Evolutionary conservation across 2,113 vertebrate genomes (phyloP).

Genomic region (Ailurus styani): DNA sequence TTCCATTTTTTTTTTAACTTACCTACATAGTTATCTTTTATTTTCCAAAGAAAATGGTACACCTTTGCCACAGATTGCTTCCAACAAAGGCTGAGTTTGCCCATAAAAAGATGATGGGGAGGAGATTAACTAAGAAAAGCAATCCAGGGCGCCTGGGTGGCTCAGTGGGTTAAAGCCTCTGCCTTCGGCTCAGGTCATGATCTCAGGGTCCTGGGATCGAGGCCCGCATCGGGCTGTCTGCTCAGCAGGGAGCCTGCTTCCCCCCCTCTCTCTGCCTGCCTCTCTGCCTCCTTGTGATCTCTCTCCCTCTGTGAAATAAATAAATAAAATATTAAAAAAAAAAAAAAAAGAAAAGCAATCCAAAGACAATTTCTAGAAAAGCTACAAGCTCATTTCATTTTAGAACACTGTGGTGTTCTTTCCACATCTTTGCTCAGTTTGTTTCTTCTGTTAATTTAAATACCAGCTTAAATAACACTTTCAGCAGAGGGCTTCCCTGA

Average conservation of each 20-base stretch:
- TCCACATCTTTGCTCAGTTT: neutral
- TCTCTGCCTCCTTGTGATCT: too few species aligned
- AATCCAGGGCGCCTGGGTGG: too few species aligned
- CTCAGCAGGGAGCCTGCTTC: too few species aligned
- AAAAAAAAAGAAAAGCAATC: neutral
- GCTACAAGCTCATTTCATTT: neutral
- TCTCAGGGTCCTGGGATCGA: too few species aligned
- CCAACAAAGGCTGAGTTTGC: neutral
- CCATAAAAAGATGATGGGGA: neutral
- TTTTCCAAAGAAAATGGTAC: conserved; percentile 12
- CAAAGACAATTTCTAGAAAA: conserved; percentile 16
- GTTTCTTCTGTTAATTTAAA: neutral
- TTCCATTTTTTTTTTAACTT: neutral
- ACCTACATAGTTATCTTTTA: neutral
- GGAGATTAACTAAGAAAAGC: neutral
- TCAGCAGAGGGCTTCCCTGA: neutral
- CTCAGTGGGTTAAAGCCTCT: too few species aligned
- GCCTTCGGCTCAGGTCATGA: too few species aligned
- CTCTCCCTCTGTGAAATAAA: too few species aligned
- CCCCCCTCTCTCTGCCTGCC: too few species aligned
- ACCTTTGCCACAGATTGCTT: neutral
- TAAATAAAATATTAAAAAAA: too few species aligned
- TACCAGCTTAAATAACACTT: neutral
- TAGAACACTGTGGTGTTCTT: neutral
- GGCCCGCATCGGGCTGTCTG: too few species aligned